phyloP scores from a whole-genome alignment of 2,113 vertebrate species.

The Oreochromis aureus region DNA sequence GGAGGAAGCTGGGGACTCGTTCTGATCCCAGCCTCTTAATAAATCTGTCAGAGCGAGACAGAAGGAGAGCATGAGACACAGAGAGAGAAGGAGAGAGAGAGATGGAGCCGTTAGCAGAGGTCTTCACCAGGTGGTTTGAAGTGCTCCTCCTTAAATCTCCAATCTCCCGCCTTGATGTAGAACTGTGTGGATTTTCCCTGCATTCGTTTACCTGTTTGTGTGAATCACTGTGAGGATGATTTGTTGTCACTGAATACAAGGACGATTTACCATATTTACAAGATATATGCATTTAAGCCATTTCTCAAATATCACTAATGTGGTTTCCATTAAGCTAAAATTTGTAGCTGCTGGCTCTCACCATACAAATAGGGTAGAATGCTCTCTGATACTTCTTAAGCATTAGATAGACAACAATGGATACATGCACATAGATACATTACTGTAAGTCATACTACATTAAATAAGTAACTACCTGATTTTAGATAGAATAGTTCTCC shows the following conservation, averaged over 20 bases:
- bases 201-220: not conserved
- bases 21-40: conserved; percentile 56
- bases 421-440: not conserved
- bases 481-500: not conserved
- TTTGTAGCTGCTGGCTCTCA: not conserved
- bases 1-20: conserved; percentile 43
- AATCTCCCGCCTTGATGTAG: not conserved
- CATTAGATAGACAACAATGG: not conserved
- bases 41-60: conserved; percentile 63
- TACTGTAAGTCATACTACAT: not conserved
- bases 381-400: not conserved
- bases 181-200: not conserved
- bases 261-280: not conserved
- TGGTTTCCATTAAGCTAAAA: rapidly evolving
- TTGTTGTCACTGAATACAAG: not conserved
- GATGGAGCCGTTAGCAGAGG: conserved; percentile 25
- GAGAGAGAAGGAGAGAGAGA: not conserved
- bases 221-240: not conserved
- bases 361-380: not conserved
- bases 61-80: conserved; percentile 24
- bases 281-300: not conserved
- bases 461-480: not conserved
- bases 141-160: conserved; percentile 5
- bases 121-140: conserved; percentile 47
- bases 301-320: not conserved